Evolutionary conservation across 2,888 invertebrate genomes (phyloP), one percentile per base, ranked within the genome.

Genomic region (Cylloceria caligata): DNA sequence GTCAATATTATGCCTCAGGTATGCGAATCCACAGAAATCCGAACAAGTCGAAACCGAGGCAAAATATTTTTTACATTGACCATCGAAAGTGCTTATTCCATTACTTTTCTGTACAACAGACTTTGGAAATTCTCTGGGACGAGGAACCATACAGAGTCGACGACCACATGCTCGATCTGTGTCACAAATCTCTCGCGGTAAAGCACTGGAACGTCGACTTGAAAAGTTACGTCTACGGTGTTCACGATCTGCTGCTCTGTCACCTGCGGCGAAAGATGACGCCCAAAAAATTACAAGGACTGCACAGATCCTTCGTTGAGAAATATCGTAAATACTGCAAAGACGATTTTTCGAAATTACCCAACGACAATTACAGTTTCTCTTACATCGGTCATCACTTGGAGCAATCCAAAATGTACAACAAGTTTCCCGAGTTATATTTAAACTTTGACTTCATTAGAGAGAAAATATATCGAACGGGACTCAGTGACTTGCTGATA

Each of bases 311-410:
- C 27, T 93, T 96, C 36, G 91, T 96, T 3, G 93, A 94, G 16
- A 94, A 94, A 71, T 96, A 96, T 88, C 89, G 93, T 13, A 93
- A 93, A 81, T 92, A 91, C 19, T 94, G 94, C 60, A 88, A 92
- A 0, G 90, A 92, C 6, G 93, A 94, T 85, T 94, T 94, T 30
- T 93, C 95, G 0, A 94, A 95, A 77, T 93, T 96, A 19, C 94
- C 95, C 0, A 94, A 96, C 83, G 96, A 96, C 88, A 96, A 96
- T 64, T 97, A 97, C 88, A 96, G 96, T 86, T 95, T 95, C 11
- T 95, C 94, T 42, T 96, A 96, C 88, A 94, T 96, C 67, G 96
- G 96, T 0, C 95, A 96, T 88, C 96, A 96, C 91, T 93, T 96
- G 78, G 93, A 94, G 78, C 92, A 94, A 85, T 95, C 96, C 1